These are phyloP conservation scores for Crotalus tigris DNA, from an alignment of 2,113 vertebrate species.

Conservation along the genomic window DNA sequence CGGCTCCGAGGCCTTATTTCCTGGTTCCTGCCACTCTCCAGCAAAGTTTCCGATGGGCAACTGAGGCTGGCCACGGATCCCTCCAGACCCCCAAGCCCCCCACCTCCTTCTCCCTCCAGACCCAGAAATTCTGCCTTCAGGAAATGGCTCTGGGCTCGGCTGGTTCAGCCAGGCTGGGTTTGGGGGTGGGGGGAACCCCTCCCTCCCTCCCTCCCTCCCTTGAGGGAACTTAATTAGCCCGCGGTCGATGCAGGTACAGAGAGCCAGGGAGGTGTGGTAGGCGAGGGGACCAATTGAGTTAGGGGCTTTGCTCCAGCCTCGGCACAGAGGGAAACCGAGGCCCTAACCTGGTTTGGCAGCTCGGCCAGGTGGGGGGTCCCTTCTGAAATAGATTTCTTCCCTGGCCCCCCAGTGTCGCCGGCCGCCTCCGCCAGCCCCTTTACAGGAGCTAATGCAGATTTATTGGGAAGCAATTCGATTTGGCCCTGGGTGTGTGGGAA, in stretches of 20 bases:
- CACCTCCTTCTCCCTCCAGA: background rate
- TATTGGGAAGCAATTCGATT: conserved; percentile 22
- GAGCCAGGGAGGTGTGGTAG: background rate
- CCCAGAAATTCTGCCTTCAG: background rate
- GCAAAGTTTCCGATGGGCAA: background rate
- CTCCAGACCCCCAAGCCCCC: background rate
- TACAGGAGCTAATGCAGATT: background rate
- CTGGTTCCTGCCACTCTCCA: background rate
- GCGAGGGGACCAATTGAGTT: background rate
- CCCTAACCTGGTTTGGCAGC: background rate
- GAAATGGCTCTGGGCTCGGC: background rate
- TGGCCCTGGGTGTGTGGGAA: background rate
- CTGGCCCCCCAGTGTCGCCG: background rate
- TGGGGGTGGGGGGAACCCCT: too few species aligned
- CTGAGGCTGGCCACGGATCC: background rate
- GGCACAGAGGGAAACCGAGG: background rate
- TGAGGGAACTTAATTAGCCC: background rate
- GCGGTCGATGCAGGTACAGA: background rate
- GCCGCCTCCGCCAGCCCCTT: background rate
- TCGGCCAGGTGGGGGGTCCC: background rate
- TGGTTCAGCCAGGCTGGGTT: background rate
- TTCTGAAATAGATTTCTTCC: background rate
- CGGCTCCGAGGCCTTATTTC: background rate
- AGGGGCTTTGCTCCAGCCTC: background rate
- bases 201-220: too few species aligned